A percentile compares a stretch with the other conserved stretches of the same genome.
Evolutionary conservation across 2,888 invertebrate genomes (phyloP).

Genomic region (Eumacrocentrus americanus): DNA sequence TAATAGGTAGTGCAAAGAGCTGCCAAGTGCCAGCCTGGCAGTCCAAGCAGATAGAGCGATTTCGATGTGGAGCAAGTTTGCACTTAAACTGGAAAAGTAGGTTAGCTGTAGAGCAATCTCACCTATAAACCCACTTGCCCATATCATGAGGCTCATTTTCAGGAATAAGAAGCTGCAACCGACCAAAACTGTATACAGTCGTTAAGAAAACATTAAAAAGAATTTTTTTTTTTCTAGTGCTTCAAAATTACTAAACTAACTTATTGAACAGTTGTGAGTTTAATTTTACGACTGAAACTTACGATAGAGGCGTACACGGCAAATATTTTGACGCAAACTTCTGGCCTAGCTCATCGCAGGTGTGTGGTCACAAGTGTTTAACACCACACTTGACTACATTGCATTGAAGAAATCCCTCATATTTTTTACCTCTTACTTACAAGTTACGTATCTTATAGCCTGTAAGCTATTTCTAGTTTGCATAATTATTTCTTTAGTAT

Average conservation of each 20-base stretch:
- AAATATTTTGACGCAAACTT: background rate
- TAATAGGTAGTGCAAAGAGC: slow-evolving; percentile 16
- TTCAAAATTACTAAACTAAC: too few relatives aligned
- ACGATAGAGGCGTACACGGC: too few relatives aligned
- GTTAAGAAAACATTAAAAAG: too few relatives aligned
- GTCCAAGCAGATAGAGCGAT: slow-evolving; percentile 16
- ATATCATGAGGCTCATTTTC: background rate
- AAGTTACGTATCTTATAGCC: too few relatives aligned
- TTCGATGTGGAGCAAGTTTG: slow-evolving; percentile 6
- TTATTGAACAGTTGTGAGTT: too few relatives aligned
- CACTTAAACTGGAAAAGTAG: slow-evolving; percentile 16
- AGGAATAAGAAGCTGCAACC: too few relatives aligned
- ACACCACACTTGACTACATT: background rate
- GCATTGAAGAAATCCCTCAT: background rate
- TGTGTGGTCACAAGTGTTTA: slow-evolving; percentile 1
- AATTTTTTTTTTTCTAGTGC: too few relatives aligned
- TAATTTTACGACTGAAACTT: too few relatives aligned
- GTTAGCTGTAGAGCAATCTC: slow-evolving; percentile 19
- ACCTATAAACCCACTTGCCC: slow-evolving; percentile 18
- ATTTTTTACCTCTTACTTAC: background rate
- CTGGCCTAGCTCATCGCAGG: background rate
- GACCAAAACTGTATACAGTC: too few relatives aligned
- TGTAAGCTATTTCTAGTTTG: too few relatives aligned
- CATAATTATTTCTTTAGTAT: too few relatives aligned
- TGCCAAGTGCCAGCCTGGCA: slow-evolving; percentile 20